Conservation (phyloP, 2,797 vertebrate species). For the Danio aesculapii region DNA sequence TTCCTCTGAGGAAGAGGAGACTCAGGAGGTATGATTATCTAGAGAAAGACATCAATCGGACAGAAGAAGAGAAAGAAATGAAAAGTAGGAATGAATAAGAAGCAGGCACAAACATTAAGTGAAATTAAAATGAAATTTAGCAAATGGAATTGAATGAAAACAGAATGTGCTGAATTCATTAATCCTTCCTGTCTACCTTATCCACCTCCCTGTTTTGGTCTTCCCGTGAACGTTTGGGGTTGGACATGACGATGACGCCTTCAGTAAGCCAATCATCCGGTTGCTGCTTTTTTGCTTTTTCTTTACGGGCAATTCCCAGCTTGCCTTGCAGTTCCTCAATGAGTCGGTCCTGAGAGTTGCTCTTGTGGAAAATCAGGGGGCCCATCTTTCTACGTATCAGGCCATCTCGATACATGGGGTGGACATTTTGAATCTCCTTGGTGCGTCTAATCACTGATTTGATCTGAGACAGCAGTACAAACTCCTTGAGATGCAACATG, state of each 20-base stretch:
- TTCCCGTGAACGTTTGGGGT: constrained; percentile 81
- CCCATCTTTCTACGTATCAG: constrained; percentile 88
- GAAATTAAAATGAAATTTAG: constrained; percentile 32
- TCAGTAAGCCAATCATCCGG: constrained; percentile 91
- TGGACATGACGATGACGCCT: constrained; percentile 88
- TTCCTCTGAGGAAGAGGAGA: constrained; percentile 84
- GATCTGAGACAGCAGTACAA: constrained; percentile 80
- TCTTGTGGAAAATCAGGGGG: constrained; percentile 90
- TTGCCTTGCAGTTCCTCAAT: constrained; percentile 93
- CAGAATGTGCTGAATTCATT: background rate
- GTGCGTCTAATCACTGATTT: constrained; percentile 96
- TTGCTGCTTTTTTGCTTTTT: constrained; percentile 78
- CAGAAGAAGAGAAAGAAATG: constrained; percentile 42
- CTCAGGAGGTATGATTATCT: constrained; percentile 86
- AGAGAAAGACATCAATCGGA: constrained; percentile 59
- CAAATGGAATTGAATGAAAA: constrained; percentile 30
- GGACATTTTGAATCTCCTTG: constrained; percentile 90
- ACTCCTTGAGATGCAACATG: constrained; percentile 26
- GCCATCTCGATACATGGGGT: constrained; percentile 93
- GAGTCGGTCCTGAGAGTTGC: constrained; percentile 88
- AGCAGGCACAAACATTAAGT: constrained; percentile 54
- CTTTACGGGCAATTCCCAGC: constrained; percentile 85
- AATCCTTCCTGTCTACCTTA: constrained; percentile 84
- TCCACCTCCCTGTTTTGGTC: constrained; percentile 83
- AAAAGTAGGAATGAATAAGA: constrained; percentile 54